Conservation (phyloP, 2,888 invertebrate genomes). For the Autographa gamma region DNA sequence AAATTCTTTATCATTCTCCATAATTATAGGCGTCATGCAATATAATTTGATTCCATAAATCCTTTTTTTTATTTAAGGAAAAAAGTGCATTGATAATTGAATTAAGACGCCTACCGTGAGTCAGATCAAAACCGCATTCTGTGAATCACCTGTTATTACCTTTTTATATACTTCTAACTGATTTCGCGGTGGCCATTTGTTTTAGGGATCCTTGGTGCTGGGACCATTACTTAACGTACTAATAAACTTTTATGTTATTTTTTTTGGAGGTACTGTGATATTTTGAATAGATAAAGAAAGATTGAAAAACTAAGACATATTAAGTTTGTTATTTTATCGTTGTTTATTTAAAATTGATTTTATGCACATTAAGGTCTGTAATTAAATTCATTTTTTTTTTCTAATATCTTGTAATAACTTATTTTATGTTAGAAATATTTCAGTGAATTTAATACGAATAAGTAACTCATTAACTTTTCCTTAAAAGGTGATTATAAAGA, state of each 20-base stretch:
- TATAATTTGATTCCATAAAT: conserved; percentile 10
- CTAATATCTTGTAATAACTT: background rate
- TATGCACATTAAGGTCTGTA: too few relatives aligned
- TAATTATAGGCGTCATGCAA: conserved; percentile 1
- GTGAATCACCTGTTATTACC: conserved; percentile 57
- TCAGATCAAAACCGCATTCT: conserved; percentile 51
- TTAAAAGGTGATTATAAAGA: too few relatives aligned
- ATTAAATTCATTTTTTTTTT: too few relatives aligned
- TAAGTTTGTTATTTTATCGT: too few relatives aligned
- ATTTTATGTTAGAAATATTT: background rate
- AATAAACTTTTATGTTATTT: too few relatives aligned
- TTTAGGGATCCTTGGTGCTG: conserved; percentile 23
- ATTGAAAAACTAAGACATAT: too few relatives aligned
- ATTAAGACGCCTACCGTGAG: conserved; percentile 56
- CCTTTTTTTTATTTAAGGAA: conserved; percentile 25
- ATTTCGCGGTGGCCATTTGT: conserved; percentile 51
- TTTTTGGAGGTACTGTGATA: too few relatives aligned
- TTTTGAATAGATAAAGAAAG: too few relatives aligned
- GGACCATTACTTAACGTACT: background rate
- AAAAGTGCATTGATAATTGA: conserved; percentile 57
- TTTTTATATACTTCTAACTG: conserved; percentile 55
- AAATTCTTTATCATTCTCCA: background rate
- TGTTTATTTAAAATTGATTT: too few relatives aligned
- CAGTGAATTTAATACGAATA: too few relatives aligned
- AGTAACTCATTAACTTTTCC: too few relatives aligned